Evolutionary conservation across 2,797 vertebrate genomes (phyloP), one percentile per base, ranked within the genome.

Genomic region (Thalassophryne amazonica): DNA sequence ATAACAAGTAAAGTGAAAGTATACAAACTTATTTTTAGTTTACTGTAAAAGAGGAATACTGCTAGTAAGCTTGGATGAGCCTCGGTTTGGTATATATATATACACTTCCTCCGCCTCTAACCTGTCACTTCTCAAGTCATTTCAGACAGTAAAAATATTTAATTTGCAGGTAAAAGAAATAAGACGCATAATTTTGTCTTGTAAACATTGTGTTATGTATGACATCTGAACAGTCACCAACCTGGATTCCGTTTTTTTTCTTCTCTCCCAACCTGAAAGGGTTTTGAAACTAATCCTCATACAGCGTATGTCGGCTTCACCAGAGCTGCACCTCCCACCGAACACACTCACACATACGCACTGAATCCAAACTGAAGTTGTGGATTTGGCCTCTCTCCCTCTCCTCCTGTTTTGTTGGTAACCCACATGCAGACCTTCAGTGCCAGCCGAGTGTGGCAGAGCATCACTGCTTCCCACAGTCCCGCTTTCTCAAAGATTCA

Each of bases 321-420:
- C 40, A 23, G 35, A 10, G 50, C 43, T 63, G 49, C 23, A 29
- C 52, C 57, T 43, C 54, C 29, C 38, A 2, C 41, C 39, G 32
- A 65, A 48, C 56, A 66, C 55, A 42, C 42, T 43, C 24, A 57
- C 32, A 61, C 16, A 41, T 43, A 60, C 30, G 55, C 60, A 66
- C 42, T 42, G 47, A 65, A 56, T 60, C 72, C 57, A 39, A 69
- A 70, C 46, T 77, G 65, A 58, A 65, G 76, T 76, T 69, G 60
- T 57, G 61, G 77, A 63, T 68, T 80, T 84, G 80, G 78, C 81
- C 52, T 42, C 29, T 9, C 39, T 70, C 70, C 41, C 45, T 56
- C 50, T 48, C 58, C 58, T 62, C 38, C 63, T 86, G 79, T 85
- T 88, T 86, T 78, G 78, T 81, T 78, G 74, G 80, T 80, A 71